Conservation (phyloP, 2,113 vertebrate genomes). For the Euleptes europaea region DNA sequence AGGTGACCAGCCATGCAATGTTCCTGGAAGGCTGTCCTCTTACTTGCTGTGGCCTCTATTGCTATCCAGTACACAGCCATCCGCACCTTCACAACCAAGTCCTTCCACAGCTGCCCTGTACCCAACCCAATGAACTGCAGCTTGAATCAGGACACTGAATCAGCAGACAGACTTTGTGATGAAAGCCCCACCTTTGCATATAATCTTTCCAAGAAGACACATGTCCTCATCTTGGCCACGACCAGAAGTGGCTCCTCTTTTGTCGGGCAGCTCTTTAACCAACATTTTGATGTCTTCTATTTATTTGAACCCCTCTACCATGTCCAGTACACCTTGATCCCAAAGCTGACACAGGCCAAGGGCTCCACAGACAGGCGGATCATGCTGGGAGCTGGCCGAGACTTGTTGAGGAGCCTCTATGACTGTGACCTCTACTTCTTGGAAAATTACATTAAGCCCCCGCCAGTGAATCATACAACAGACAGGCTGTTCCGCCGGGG, state of each 20-base stretch:
- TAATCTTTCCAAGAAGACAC: conserved; percentile 88
- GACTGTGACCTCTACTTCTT: conserved; percentile 93
- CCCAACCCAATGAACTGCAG: conserved; percentile 85
- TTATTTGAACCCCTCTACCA: conserved; percentile 98
- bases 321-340: conserved; percentile 90
- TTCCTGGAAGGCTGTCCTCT: conserved; percentile 98
- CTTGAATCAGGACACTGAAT: conserved; percentile 83
- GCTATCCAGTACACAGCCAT: conserved; percentile 98
- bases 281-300: conserved; percentile 96
- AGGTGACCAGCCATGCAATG: conserved; percentile 97
- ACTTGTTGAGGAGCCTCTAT: conserved; percentile 91
- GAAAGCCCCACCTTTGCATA: conserved; percentile 85
- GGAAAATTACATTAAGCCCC: conserved; percentile 95
- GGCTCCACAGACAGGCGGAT: conserved; percentile 84
- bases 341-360: conserved; percentile 88
- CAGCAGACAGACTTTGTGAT: conserved; percentile 85
- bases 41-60: conserved; percentile 95
- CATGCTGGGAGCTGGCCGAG: conserved; percentile 92
- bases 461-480: conserved; percentile 90
- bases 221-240: conserved; percentile 92
- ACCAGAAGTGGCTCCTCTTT: conserved; percentile 96
- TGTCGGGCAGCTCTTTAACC: conserved; percentile 95
- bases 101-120: conserved; percentile 90
- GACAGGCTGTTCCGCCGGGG: conserved; percentile 92
- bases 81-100: conserved; percentile 93